Evolutionary conservation across 2,113 vertebrate genomes (phyloP).

Genomic region (Antechinus flavipes): DNA sequence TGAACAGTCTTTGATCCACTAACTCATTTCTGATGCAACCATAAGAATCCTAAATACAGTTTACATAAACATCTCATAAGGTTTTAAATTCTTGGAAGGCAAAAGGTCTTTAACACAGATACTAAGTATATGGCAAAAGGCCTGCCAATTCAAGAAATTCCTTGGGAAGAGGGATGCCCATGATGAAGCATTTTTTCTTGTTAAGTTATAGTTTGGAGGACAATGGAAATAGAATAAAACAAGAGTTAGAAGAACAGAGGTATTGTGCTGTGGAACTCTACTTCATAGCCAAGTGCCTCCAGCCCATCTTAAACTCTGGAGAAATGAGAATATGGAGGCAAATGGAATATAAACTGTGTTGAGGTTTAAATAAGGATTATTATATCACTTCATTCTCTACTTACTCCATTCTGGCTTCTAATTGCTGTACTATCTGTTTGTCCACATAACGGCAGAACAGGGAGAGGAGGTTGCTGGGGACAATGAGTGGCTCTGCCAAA

Average conservation of each 20-base stretch:
- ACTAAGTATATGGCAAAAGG: not conserved
- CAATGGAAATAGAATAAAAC: not conserved
- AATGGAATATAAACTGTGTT: not conserved
- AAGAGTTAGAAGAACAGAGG: not conserved
- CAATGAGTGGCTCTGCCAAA: slow-evolving; percentile 91
- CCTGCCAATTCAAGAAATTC: not conserved
- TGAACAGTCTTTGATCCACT: not conserved
- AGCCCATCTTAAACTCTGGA: not conserved
- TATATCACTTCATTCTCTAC: slow-evolving; percentile 55
- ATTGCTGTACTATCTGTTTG: slow-evolving; percentile 91
- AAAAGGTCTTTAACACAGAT: not conserved
- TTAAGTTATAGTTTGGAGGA: not conserved
- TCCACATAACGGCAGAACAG: slow-evolving; percentile 97
- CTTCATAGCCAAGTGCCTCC: not conserved
- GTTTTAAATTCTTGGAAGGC: not conserved
- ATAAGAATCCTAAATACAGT: not conserved
- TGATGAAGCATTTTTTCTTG: not conserved
- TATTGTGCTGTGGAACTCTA: not conserved
- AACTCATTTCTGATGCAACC: not conserved
- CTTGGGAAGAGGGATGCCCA: not conserved
- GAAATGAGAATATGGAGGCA: not conserved
- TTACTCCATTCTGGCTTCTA: slow-evolving; percentile 94
- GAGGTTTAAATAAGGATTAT: not conserved
- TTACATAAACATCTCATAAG: not conserved
- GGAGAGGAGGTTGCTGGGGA: slow-evolving; percentile 94